Percentiles rank a stretch among this genome's conserved stretches.
phyloP scores from a whole-genome alignment of 2,113 vertebrate genomes.

The Antigone vipio region DNA sequence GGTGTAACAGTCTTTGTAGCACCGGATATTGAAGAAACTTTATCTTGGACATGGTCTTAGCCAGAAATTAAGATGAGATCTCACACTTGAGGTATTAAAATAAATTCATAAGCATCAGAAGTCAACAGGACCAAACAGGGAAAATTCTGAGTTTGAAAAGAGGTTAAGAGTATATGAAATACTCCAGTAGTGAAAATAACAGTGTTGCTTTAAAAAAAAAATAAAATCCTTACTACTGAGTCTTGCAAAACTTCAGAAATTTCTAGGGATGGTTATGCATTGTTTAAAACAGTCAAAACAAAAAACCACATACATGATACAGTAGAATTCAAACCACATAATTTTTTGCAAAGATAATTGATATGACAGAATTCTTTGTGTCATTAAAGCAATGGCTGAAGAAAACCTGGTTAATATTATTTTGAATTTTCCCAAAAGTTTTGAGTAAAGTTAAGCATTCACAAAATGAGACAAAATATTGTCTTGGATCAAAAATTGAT shows the following conservation, averaged over 20 bases:
- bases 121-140: not conserved
- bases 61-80: conserved; percentile 21
- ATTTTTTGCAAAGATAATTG: not conserved
- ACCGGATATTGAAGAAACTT: conserved; percentile 19
- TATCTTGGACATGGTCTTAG: not conserved
- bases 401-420: not conserved
- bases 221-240: not conserved
- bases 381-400: not conserved
- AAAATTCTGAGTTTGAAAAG: not conserved
- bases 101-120: not conserved
- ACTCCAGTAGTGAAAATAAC: not conserved
- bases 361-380: not conserved
- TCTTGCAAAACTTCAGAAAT: not conserved
- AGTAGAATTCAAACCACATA: not conserved
- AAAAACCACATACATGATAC: accelerated
- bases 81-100: not conserved
- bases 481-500: not conserved
- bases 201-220: not conserved
- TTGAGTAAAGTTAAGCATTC: not conserved
- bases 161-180: not conserved
- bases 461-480: not conserved
- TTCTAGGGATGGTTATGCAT: not conserved
- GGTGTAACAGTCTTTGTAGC: not conserved
- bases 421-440: not conserved
- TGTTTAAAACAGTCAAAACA: not conserved